Percentiles rank a stretch among this genome's conserved stretches.
phyloP scores from a whole-genome alignment of 2,113 vertebrate genomes.

The Terrapene triunguis region DNA sequence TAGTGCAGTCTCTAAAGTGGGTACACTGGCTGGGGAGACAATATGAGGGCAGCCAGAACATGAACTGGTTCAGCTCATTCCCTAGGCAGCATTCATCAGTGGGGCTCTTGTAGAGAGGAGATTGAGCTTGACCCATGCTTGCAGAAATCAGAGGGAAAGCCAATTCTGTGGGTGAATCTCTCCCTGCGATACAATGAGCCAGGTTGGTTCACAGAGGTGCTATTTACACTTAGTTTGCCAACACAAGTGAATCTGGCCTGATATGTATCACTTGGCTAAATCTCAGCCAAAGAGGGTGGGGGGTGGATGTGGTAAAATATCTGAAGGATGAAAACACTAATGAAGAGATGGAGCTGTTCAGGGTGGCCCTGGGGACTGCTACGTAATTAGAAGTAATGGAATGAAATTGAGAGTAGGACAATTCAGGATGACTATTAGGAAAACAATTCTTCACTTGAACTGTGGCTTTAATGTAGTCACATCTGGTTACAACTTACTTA shows the following conservation, averaged over 20 bases:
- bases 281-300: neutral
- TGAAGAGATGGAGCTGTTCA: neutral
- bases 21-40: neutral
- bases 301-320: neutral
- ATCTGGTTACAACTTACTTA: neutral
- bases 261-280: neutral
- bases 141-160: neutral
- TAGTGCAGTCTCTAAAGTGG: neutral
- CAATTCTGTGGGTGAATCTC: neutral
- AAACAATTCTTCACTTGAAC: neutral
- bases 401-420: neutral
- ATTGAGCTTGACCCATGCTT: neutral
- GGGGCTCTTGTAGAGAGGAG: neutral
- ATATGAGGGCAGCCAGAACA: neutral
- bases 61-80: neutral
- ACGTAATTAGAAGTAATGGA: neutral
- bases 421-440: neutral
- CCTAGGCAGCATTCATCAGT: neutral
- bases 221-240: neutral
- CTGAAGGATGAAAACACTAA: neutral
- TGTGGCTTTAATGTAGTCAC: neutral
- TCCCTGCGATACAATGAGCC: neutral
- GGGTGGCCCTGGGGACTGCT: neutral
- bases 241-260: neutral
- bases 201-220: no score